Base-by-base conservation (phyloP, 2,113 vertebrate genomes). In the Apaloderma vittatum region DNA sequence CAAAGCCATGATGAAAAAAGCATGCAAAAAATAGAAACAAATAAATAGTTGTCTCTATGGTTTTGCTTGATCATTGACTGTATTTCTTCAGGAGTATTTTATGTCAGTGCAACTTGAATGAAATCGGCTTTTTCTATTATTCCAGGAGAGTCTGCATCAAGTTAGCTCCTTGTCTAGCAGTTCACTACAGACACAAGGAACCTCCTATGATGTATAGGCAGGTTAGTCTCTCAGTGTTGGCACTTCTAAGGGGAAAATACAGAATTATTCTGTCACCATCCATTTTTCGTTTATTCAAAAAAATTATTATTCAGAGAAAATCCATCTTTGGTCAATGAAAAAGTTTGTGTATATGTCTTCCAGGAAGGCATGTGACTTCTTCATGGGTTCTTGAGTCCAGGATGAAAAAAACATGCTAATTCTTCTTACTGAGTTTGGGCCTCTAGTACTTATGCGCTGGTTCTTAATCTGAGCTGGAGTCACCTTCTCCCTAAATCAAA, bases 331-430 rank as follows among this genome's bases (percentile, higher is more conserved):
- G 30, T 66, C 55, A 86, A 46, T 3, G 48, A 79, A 85, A 82
- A 65, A 43, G 0, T 12, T 66, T 54, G 30, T 5, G 21, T 9
- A 12, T 23, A 6, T n/a, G 12, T 49, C 55, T 73, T 6, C 37
- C 43, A 66, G 23, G 30, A 80, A 66, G 8, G 49, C 21, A n/a
- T 30, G 11, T 1, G 1, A 49, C 18, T 68, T 70, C 55, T 86
- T 32, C 26, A 24, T 15, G 37, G 8, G 4, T 40, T 86, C 0
- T 0, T 43, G 32, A 76, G 9, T 34, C 32, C 40, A 68, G 8
- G 7, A 11, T 83, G 48, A 79, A 88, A 82, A 40, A 76, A 14
- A 51, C 2, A 1, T 7, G 8, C 13, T 29, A 48, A 26, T 21
- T 61, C 8, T 52, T 59, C 34, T 43, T 49, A 16, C 15, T 40